Conservation (phyloP, 2,888 invertebrate species). For the Erebia palarica region DNA sequence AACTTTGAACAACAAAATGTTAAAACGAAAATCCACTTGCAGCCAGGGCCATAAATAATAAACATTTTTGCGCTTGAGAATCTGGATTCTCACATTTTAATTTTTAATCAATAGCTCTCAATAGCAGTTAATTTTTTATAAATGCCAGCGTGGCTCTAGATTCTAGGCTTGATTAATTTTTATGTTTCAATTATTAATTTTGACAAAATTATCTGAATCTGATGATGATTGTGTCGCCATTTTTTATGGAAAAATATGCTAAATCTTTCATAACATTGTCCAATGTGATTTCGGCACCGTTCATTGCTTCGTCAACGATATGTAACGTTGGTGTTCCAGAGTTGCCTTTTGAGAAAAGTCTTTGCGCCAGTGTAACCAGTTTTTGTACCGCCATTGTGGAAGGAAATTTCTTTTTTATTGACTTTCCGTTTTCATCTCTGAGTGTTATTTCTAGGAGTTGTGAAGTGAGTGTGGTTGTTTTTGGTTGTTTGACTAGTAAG, state of each 20-base stretch:
- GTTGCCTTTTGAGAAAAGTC: constrained; percentile 84
- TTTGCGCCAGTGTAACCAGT: constrained; percentile 89
- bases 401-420: constrained; percentile 88
- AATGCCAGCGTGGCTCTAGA: neutral
- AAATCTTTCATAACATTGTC: constrained; percentile 93
- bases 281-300: constrained; percentile 87
- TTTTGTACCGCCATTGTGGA: constrained; percentile 92
- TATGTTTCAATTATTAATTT: constrained; percentile 38
- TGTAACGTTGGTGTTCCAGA: constrained; percentile 68
- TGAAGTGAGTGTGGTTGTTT: constrained; percentile 84
- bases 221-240: constrained; percentile 90
- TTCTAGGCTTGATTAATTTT: neutral
- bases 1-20: constrained; percentile 44
- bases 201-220: constrained; percentile 77
- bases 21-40: constrained; percentile 42
- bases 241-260: constrained; percentile 91
- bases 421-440: constrained; percentile 79
- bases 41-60: constrained; percentile 45
- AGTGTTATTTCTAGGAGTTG: constrained; percentile 84
- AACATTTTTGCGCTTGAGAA: neutral
- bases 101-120: neutral
- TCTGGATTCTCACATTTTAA: neutral
- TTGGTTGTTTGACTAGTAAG: constrained; percentile 80
- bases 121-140: neutral
- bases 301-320: constrained; percentile 81